Evolutionary conservation across 1,140 invertebrate genomes (phyloP).

Genomic region (Ceratina australensis): DNA sequence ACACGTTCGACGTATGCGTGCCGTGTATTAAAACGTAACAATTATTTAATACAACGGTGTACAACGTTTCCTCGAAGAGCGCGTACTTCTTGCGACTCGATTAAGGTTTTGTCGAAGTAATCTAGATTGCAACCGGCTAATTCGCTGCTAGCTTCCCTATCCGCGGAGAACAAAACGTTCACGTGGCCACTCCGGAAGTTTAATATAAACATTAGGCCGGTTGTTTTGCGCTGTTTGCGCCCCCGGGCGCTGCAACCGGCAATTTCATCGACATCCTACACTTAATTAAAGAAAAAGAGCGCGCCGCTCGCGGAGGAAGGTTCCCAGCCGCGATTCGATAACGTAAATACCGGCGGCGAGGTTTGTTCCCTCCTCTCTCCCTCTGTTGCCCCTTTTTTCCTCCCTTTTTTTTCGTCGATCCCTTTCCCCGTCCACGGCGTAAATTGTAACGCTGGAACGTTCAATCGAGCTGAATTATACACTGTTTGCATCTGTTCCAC

Average conservation of each 20-base stretch:
- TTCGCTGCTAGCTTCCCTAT: not conserved
- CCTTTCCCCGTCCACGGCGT: not conserved
- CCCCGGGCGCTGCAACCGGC: not conserved
- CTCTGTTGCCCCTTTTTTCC: not conserved
- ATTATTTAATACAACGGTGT: no score
- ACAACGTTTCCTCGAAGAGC: not conserved
- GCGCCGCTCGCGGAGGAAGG: not conserved
- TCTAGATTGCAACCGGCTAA: not conserved
- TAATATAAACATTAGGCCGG: constrained; percentile 23
- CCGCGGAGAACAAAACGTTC: not conserved
- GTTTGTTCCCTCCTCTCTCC: not conserved
- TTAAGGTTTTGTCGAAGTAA: not conserved
- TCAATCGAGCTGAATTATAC: constrained; percentile 23
- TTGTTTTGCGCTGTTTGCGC: not conserved
- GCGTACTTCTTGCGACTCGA: not conserved
- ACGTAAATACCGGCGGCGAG: constrained; percentile 13
- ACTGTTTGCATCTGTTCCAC: not conserved
- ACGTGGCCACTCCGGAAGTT: constrained; percentile 2
- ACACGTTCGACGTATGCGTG: no score
- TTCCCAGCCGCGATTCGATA: constrained; percentile 25
- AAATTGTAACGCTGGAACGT: constrained; percentile 20
- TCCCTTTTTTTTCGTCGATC: not conserved
- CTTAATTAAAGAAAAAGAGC: constrained; percentile 40
- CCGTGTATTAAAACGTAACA: no score
- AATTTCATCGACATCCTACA: constrained; percentile 27